A percentile compares a stretch with the other conserved stretches of the same genome.
phyloP scores from a whole-genome alignment of 1,140 invertebrate genomes.

The Magallana gigas region DNA sequence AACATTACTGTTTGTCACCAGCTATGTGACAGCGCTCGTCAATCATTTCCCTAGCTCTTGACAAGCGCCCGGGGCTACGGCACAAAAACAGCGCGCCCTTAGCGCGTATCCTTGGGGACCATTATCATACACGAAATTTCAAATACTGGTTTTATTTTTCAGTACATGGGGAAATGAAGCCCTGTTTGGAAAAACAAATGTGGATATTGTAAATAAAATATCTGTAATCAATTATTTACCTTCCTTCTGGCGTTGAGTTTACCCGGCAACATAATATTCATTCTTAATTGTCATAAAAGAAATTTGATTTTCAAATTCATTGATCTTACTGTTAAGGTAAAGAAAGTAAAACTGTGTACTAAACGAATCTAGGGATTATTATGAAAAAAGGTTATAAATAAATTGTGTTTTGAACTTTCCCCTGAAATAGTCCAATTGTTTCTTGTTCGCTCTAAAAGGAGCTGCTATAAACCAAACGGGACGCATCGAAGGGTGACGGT shows the following conservation, averaged over 20 bases:
- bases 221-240: neutral
- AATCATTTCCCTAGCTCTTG: conserved; percentile 33
- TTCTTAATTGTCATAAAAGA: too few relatives aligned
- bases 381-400: too few relatives aligned
- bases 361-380: too few relatives aligned
- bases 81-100: conserved; percentile 30
- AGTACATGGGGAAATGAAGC: neutral
- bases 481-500: conserved; percentile 28
- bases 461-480: conserved; percentile 16
- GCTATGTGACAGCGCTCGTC: conserved; percentile 27
- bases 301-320: too few relatives aligned
- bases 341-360: too few relatives aligned
- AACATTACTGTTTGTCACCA: conserved; percentile 33
- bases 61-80: conserved; percentile 20
- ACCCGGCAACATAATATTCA: too few relatives aligned
- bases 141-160: conserved; percentile 1
- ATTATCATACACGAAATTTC: conserved; percentile 23
- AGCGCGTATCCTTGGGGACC: conserved; percentile 3
- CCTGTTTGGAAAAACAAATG: conserved; percentile 10
- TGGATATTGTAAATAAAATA: neutral
- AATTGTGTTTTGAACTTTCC: conserved; percentile 1
- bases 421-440: neutral
- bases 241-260: neutral
- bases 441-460: conserved; percentile 25
- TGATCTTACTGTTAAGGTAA: too few relatives aligned